Evolutionary conservation across 2,888 invertebrate genomes (phyloP).

Genomic region (Clostera curtula): DNA sequence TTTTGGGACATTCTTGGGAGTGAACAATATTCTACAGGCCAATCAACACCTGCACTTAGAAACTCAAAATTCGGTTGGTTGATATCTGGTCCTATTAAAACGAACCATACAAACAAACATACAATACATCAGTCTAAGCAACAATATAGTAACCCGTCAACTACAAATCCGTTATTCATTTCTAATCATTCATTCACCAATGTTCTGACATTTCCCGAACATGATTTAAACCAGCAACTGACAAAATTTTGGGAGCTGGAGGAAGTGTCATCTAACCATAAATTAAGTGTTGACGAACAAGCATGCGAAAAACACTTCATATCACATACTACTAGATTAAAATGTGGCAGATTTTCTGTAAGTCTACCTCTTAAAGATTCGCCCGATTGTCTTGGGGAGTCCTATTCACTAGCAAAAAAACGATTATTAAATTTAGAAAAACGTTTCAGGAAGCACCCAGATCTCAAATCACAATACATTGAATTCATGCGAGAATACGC

Average conservation of each 20-base stretch:
- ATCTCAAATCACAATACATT: constrained; percentile 1
- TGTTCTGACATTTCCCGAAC: background rate
- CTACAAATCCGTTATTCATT: constrained; percentile 1
- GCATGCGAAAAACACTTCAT: constrained; percentile 1
- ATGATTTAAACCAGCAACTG: no score
- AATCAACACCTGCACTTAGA: constrained; percentile 3
- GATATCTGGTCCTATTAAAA: background rate
- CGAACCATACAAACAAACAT: background rate
- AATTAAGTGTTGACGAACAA: background rate
- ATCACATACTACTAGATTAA: background rate
- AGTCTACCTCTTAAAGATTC: background rate
- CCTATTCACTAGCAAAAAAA: constrained; percentile 1
- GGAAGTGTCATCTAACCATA: background rate
- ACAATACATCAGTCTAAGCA: no score
- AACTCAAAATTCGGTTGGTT: constrained; percentile 5
- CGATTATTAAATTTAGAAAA: background rate
- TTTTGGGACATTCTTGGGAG: constrained; percentile 6
- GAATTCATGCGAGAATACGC: constrained; percentile 1
- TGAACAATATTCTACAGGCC: no score
- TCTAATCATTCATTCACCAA: background rate
- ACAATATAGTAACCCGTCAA: background rate
- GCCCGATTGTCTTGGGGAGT: constrained; percentile 3
- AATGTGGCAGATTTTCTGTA: constrained; percentile 1
- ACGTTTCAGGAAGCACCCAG: background rate
- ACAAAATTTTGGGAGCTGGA: constrained; percentile 3